phyloP scores from a whole-genome alignment of 2,888 invertebrate genomes.

The Ctenicera cuprea region DNA sequence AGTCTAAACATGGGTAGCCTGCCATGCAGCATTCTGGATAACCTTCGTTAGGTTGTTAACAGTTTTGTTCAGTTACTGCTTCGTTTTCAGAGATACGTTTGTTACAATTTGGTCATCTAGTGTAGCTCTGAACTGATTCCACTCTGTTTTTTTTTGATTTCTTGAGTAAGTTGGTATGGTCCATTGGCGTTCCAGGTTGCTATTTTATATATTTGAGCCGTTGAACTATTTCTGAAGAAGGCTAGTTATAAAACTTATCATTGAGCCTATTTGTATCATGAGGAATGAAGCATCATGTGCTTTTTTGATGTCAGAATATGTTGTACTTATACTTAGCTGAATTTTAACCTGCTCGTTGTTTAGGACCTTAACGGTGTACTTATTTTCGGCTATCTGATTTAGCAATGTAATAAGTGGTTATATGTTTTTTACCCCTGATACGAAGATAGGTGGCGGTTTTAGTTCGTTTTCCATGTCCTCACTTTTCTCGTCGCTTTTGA shows the following conservation, averaged over 20 bases:
- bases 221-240: background rate
- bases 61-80: background rate
- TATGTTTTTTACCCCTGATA: background rate
- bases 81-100: background rate
- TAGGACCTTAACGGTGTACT: background rate
- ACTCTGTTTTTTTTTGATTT: background rate
- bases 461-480: background rate
- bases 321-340: background rate
- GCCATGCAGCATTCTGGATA: too few species aligned
- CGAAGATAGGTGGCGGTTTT: constrained; percentile 1
- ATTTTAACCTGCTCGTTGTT: background rate
- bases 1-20: background rate
- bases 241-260: background rate
- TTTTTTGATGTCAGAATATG: background rate
- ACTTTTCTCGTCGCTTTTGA: background rate
- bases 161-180: background rate
- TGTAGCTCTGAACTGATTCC: background rate
- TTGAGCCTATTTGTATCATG: background rate
- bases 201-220: background rate
- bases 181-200: constrained; percentile 1
- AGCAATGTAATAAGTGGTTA: background rate
- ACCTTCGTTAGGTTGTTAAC: background rate
- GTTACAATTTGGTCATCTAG: background rate
- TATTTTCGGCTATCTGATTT: background rate
- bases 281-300: background rate